Conservation (phyloP, 2,797 vertebrate species). For the Sebastes goodei region DNA sequence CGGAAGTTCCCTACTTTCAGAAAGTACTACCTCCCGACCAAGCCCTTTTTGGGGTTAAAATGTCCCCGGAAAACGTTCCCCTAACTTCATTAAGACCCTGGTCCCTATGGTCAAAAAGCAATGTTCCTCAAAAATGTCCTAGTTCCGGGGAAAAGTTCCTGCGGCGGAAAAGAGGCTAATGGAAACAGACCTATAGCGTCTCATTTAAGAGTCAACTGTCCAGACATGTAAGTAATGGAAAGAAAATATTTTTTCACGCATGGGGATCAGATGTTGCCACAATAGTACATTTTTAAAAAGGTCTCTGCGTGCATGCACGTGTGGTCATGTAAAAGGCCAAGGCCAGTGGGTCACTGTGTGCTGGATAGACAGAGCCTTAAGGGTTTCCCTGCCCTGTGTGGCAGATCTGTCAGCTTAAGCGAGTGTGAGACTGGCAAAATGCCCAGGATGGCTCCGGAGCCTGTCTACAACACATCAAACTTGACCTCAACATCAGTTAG, state of each 20-base stretch:
- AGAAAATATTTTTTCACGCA: background rate
- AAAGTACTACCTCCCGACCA: too few species aligned
- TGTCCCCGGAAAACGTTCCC: too few species aligned
- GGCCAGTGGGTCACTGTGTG: conserved; percentile 30
- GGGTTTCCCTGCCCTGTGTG: conserved; percentile 39
- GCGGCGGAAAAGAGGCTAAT: background rate
- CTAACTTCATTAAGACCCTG: too few species aligned
- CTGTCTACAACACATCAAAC: conserved; percentile 41
- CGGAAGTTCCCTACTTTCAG: too few species aligned
- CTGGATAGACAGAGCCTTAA: conserved; percentile 24
- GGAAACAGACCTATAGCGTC: background rate
- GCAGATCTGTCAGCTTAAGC: conserved; percentile 51
- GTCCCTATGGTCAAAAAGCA: too few species aligned
- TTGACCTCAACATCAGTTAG: conserved; percentile 44
- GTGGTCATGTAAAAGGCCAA: conserved; percentile 10
- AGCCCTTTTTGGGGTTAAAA: rapidly evolving
- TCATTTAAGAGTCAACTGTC: background rate
- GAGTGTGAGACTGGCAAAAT: conserved; percentile 33
- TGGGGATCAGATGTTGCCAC: background rate
- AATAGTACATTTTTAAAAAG: background rate
- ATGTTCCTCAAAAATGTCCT: too few species aligned
- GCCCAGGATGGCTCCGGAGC: conserved; percentile 38
- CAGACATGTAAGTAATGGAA: background rate
- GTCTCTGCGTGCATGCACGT: background rate
- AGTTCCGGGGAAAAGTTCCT: background rate